A percentile compares a stretch with the other conserved stretches of the same genome.
phyloP scores from a whole-genome alignment of 2,888 invertebrate species.

The Diarsia dahlii region DNA sequence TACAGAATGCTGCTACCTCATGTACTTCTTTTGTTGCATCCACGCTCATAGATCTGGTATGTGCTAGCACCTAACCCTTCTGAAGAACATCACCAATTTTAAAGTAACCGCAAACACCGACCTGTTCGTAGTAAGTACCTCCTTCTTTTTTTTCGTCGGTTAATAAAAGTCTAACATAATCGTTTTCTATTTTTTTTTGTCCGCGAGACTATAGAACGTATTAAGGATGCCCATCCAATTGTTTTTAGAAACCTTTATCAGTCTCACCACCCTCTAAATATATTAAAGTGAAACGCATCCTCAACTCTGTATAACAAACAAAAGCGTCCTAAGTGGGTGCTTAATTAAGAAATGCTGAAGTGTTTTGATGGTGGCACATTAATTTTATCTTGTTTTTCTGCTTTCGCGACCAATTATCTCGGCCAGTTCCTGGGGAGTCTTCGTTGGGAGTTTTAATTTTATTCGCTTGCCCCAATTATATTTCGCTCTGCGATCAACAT shows the following conservation, averaged over 20 bases:
- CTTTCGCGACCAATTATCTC: constrained; percentile 84
- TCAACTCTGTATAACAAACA: constrained; percentile 72
- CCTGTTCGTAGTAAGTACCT: background rate
- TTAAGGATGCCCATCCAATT: constrained; percentile 15
- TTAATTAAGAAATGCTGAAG: constrained; percentile 85
- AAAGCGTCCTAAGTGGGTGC: constrained; percentile 79
- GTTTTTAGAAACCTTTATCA: constrained; percentile 43
- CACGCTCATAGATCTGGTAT: background rate
- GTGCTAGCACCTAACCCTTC: background rate
- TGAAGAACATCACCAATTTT: background rate
- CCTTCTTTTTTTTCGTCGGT: background rate
- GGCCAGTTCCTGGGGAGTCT: constrained; percentile 73
- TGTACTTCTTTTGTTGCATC: background rate
- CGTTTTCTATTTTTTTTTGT: background rate
- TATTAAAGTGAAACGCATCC: constrained; percentile 68
- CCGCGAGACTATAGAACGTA: background rate
- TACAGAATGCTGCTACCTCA: background rate
- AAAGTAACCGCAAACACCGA: background rate
- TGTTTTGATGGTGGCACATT: constrained; percentile 86
- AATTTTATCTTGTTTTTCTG: constrained; percentile 87
- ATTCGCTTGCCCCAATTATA: constrained; percentile 78
- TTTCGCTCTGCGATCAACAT: constrained; percentile 71
- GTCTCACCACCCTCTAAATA: constrained; percentile 53
- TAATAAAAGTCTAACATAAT: background rate
- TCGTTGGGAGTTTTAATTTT: constrained; percentile 81